phyloP scores from a whole-genome alignment of 2,797 vertebrate species.

The Spizella passerina region DNA sequence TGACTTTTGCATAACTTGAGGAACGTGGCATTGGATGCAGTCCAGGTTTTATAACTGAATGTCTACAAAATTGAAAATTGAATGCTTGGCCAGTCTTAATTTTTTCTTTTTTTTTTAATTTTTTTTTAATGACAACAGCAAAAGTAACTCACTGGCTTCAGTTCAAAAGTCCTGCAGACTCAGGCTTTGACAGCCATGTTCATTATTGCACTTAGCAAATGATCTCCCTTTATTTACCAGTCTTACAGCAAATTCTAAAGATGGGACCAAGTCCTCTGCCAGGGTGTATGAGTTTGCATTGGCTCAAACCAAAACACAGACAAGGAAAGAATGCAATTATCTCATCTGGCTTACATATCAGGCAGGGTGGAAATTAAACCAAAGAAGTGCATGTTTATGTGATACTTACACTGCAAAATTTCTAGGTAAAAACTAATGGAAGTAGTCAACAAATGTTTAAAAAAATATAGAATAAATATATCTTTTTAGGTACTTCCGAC shows the following conservation, averaged over 20 bases:
- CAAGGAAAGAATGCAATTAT: not conserved
- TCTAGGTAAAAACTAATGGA: not conserved
- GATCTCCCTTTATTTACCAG: not conserved
- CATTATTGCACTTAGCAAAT: constrained; percentile 10
- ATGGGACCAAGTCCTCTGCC: not conserved
- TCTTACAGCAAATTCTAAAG: not conserved
- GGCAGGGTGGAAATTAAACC: not conserved
- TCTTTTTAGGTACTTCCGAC: not conserved
- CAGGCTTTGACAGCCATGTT: not conserved
- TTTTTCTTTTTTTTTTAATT: not conserved
- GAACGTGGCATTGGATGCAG: constrained; percentile 6
- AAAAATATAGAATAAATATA: not conserved
- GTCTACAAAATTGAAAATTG: constrained; percentile 25
- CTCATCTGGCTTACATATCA: not conserved
- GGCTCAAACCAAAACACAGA: not conserved
- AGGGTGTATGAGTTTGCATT: not conserved
- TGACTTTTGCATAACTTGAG: constrained; percentile 52
- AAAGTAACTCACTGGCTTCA: not conserved
- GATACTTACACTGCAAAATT: not conserved
- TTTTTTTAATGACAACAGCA: not conserved
- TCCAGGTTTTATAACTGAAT: constrained; percentile 38
- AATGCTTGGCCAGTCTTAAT: constrained; percentile 9
- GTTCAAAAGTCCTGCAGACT: not conserved
- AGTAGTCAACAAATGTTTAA: not conserved
- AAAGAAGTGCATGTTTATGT: not conserved